Evolutionary conservation across 2,797 vertebrate species (phyloP).

Genomic region (Distichodus sexfasciatus): DNA sequence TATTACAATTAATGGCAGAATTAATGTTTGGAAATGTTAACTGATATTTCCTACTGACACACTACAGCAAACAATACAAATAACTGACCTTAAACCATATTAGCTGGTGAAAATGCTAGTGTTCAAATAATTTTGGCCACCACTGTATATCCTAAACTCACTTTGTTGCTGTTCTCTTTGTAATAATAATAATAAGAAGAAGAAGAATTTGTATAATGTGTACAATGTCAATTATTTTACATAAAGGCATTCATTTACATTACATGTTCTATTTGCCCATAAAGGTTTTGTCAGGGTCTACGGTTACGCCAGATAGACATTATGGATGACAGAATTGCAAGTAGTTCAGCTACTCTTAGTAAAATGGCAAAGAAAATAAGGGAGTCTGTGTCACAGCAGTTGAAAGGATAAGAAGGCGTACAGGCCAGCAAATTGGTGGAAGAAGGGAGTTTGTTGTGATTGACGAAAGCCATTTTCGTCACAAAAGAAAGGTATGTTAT

Average conservation of each 20-base stretch:
- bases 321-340: constrained; percentile 15
- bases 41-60: not conserved
- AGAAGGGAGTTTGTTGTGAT: constrained; percentile 27
- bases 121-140: no score
- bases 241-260: no score
- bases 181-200: no score
- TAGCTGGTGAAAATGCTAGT: no score
- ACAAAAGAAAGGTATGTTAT: constrained; percentile 35
- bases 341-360: constrained; percentile 30
- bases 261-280: no score
- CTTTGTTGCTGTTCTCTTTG: no score
- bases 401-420: not conserved
- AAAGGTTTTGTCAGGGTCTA: constrained; percentile 33
- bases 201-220: no score
- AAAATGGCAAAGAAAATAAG: constrained; percentile 31
- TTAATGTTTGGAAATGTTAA: not conserved
- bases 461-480: constrained; percentile 34
- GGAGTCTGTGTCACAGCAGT: constrained; percentile 1
- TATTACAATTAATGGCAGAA: not conserved
- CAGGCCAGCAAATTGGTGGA: constrained; percentile 27
- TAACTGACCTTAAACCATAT: no score
- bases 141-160: no score
- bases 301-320: constrained; percentile 20
- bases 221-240: no score
- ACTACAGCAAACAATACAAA: not conserved